Conservation (phyloP, 2,113 vertebrate species). For the Heterocephalus glaber region DNA sequence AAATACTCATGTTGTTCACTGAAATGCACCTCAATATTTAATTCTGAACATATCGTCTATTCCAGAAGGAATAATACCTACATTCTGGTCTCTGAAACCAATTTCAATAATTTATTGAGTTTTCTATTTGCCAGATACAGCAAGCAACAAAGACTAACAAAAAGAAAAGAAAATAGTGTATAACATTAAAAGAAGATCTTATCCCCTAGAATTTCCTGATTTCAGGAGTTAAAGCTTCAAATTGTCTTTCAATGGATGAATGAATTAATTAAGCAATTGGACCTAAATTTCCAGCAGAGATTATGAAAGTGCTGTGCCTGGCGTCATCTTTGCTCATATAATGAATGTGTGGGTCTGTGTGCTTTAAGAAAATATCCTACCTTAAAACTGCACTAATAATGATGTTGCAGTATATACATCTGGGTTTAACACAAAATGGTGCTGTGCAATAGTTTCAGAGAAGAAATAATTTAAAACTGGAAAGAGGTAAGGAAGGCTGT, state of each 20-base stretch:
- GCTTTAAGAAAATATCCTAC: background rate
- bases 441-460: background rate
- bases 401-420: background rate
- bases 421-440: background rate
- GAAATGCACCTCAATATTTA: slow-evolving; percentile 11
- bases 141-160: background rate
- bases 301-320: background rate
- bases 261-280: background rate
- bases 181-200: background rate
- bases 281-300: background rate
- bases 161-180: background rate
- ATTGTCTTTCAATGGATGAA: background rate
- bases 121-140: background rate
- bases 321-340: background rate
- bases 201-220: background rate
- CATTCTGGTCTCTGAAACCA: background rate
- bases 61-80: background rate
- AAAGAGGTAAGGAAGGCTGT: background rate
- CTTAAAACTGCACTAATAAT: background rate
- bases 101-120: slow-evolving; percentile 44
- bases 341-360: background rate
- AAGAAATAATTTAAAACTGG: background rate
- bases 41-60: background rate
- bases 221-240: background rate
- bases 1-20: background rate